phyloP scores from a whole-genome alignment of 2,797 vertebrate genomes.

The Vespertilio murinus region DNA sequence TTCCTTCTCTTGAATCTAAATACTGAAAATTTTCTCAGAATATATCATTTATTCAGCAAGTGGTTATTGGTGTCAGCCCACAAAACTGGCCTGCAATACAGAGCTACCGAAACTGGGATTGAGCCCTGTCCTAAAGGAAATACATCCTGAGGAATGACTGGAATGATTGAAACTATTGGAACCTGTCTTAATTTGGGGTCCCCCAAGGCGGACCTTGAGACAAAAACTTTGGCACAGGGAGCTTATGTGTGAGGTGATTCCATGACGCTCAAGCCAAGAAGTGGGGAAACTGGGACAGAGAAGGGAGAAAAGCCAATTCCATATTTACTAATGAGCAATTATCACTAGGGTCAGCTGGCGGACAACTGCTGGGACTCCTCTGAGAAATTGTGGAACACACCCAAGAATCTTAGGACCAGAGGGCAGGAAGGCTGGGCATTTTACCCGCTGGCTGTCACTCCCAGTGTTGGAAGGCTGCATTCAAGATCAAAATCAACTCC shows the following conservation, averaged over 20 bases:
- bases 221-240: neutral
- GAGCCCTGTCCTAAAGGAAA: neutral
- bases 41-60: neutral
- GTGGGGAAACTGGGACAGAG: neutral
- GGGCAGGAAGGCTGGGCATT: neutral
- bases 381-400: neutral
- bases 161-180: neutral
- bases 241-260: neutral
- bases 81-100: neutral
- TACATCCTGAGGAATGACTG: neutral
- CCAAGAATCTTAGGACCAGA: neutral
- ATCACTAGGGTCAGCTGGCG: neutral
- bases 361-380: neutral
- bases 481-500: neutral
- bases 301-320: neutral
- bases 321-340: neutral
- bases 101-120: neutral
- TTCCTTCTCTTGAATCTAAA: conserved; percentile 23
- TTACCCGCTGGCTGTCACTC: neutral
- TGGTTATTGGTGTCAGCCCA: neutral
- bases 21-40: neutral
- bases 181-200: neutral
- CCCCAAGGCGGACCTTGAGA: neutral
- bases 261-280: neutral
- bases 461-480: neutral